Evolutionary conservation across 2,888 invertebrate genomes (phyloP).

Genomic region (Parnassius orleans): DNA sequence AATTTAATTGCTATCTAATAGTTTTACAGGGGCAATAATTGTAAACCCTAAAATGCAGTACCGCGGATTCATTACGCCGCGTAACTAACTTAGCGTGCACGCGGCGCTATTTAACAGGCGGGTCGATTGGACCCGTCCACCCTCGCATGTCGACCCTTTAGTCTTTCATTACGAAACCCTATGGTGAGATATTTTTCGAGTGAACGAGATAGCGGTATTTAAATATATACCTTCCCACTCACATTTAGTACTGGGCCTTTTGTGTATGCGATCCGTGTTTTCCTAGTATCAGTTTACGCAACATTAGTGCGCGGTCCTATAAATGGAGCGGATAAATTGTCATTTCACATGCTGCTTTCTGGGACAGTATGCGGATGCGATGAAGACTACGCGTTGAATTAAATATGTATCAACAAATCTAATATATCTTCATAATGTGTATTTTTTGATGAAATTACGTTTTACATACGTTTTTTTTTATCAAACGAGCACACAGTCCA

Average conservation of each 20-base stretch:
- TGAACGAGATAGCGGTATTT: slow-evolving; percentile 40
- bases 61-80: slow-evolving; percentile 63
- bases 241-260: slow-evolving; percentile 37
- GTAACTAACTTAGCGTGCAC: slow-evolving; percentile 66
- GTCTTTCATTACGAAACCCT: slow-evolving; percentile 27
- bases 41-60: slow-evolving; percentile 64
- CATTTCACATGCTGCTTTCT: slow-evolving; percentile 30
- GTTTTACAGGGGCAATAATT: slow-evolving; percentile 42
- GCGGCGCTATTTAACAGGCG: slow-evolving; percentile 59
- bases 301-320: slow-evolving; percentile 52
- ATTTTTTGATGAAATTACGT: no score
- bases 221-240: slow-evolving; percentile 35
- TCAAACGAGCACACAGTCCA: no score
- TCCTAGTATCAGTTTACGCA: slow-evolving; percentile 65
- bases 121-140: slow-evolving; percentile 63
- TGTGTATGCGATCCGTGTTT: slow-evolving; percentile 54
- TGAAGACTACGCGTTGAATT: not conserved
- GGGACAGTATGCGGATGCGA: not conserved
- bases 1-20: slow-evolving; percentile 38
- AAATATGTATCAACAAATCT: no score
- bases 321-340: slow-evolving; percentile 48
- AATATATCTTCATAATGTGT: no score
- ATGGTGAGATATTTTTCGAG: slow-evolving; percentile 32
- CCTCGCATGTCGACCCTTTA: slow-evolving; percentile 53
- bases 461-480: no score